Base-by-base conservation (phyloP, 2,113 vertebrate species). In the Clarias gariepinus region DNA sequence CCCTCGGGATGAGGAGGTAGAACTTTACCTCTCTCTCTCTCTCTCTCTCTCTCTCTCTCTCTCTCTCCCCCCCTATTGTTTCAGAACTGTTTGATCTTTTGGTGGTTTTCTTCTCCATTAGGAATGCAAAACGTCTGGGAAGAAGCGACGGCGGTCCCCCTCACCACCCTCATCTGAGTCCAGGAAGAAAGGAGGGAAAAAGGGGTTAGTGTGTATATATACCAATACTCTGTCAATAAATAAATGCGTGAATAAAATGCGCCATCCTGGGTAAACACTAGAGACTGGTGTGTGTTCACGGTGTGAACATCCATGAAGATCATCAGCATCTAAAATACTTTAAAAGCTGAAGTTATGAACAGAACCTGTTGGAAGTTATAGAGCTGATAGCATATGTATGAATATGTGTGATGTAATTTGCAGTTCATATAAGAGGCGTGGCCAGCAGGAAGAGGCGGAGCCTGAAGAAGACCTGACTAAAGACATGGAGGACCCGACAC, bases 401-500 rank as follows among this genome's bases (percentile, higher is more conserved):
- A n/a, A 86, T 28, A 47, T 18, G 18, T 80, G 8, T 82, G 41
- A 47, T 47, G 4, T 30, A 18, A 33, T 77, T 78, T 79, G 94
- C 1, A 96, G 96, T 93, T 90, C 96, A 94, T 96, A 96, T 83
- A 98, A 97, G 47, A 95, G 96, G 81, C 95, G 96, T 90, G 96
- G 95, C 60, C 97, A 97, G 85, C 97, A 96, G 53, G 97, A 98
- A 8, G 98, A 97, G 66, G 96, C 96, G 81, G 98, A 98, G 5
- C 96, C 95, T 64, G 98, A 99, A 79, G 95, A 99, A 86, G 98
- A 99, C 79, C 95, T 99, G 71, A 99, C 98, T 41, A 99, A 99
- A 94, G 98, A 99, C 88, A 98, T 99, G 97, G 98, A 99, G 90
- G 98, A 99, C 87, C 98, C 98, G 13, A 97, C 95, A 0, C 97